These are phyloP conservation scores for Xenus cinereus DNA, from an alignment of 2,113 vertebrate species.

Conservation along the genomic window DNA sequence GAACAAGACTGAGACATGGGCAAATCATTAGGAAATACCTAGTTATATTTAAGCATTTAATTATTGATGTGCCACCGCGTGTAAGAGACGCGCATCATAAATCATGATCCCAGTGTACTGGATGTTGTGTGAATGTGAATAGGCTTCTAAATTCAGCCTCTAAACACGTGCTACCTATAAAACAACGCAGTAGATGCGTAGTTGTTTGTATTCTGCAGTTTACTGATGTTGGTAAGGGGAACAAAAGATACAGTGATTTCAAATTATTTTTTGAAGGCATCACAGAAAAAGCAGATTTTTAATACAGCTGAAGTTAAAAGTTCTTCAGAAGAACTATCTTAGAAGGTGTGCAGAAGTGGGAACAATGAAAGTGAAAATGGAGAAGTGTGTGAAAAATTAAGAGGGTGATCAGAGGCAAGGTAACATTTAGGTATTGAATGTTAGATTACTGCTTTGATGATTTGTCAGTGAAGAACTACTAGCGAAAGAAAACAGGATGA, in stretches of 20 bases:
- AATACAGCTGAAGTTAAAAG: neutral
- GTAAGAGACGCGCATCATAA: neutral
- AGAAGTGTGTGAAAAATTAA: neutral
- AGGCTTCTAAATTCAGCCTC: neutral
- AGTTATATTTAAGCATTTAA: neutral
- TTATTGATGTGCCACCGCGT: neutral
- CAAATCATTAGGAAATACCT: neutral
- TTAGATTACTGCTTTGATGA: neutral
- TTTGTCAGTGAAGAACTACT: neutral
- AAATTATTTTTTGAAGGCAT: neutral
- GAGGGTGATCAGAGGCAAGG: neutral
- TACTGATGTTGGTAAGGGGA: neutral
- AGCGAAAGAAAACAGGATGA: neutral
- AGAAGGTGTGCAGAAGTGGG: neutral
- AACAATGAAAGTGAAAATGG: neutral
- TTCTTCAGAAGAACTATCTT: neutral
- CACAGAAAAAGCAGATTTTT: neutral
- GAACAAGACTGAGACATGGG: neutral
- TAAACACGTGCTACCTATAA: neutral
- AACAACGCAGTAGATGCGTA: neutral
- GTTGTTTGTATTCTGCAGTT: neutral
- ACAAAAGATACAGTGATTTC: neutral
- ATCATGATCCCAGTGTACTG: neutral
- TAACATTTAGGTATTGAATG: neutral
- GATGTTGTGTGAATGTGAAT: neutral